Percentiles rank a stretch among this genome's conserved stretches.
Conservation (phyloP, 2,888 invertebrate species). For the Dryocosmus kuriphilus region DNA sequence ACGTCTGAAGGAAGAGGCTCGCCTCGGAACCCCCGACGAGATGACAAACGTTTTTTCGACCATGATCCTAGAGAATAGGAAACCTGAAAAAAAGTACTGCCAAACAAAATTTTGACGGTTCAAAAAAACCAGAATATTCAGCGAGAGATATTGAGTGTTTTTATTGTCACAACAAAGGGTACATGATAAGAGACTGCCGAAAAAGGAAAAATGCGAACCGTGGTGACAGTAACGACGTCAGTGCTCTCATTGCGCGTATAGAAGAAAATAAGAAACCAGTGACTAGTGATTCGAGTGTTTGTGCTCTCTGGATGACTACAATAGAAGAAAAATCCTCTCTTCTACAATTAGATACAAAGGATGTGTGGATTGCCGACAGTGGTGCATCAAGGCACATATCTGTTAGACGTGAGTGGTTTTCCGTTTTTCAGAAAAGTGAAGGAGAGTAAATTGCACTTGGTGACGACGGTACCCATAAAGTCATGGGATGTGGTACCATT, state of each 20-base stretch:
- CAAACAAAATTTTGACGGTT: neutral
- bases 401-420: constrained; percentile 16
- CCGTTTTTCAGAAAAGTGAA: neutral
- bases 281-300: too few relatives aligned
- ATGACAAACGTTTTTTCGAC: constrained; percentile 34
- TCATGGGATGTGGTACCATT: too few relatives aligned
- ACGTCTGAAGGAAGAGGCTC: constrained; percentile 49
- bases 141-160: constrained; percentile 36
- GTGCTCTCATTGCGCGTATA: neutral
- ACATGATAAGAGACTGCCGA: neutral
- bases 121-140: neutral
- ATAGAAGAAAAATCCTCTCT: too few relatives aligned
- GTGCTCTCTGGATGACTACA: too few relatives aligned
- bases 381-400: constrained; percentile 9
- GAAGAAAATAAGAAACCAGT: neutral
- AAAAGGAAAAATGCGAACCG: too few relatives aligned
- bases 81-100: constrained; percentile 5
- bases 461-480: too few relatives aligned
- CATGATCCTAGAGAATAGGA: neutral
- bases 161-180: constrained; percentile 46
- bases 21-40: constrained; percentile 42
- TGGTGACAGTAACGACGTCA: too few relatives aligned
- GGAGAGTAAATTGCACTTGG: constrained; percentile 32
- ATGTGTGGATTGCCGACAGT: constrained; percentile 12
- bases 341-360: neutral